Base-by-base conservation (phyloP, 2,888 invertebrate species). In the Drosophila demipolita region DNA sequence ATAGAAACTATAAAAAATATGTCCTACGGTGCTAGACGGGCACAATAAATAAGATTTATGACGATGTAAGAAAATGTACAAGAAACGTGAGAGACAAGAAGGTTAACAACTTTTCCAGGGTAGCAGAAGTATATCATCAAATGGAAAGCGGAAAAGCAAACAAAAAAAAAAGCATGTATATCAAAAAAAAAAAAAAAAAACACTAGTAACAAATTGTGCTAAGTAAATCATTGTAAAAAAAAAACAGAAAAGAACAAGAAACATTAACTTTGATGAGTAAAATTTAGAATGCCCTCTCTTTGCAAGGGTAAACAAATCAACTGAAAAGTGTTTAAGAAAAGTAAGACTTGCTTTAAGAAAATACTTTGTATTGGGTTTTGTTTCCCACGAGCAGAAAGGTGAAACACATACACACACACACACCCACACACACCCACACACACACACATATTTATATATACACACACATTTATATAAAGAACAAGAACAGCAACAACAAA, bases 11-110 rank as follows among this genome's bases (percentile, higher is more conserved):
- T 23, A 23, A 58, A 55, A 54, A 48, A 52, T 62, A 62, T 73
- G 53, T 70, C 69, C 66, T 73, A 60, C 35, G 75, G 70, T 78
- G 74, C 70, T 78, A 64, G 66, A 48, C 45, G 78, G 69, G 73
- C 80, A 80, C 64, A 53, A 66, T 65, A 67, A 80, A 54, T 59
- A 48, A 57, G 6, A 59, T 49, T 23, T 35, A 57, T 32, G 33
- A 36, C 29, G 23, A 60, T 38, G 58, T 62, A 15, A 40, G 52
- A 9, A 61, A 40, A 65, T 53, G 55, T 57, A 26, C 29, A 38
- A 45, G 23, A 53, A 83, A 78, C 69, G 67, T 61, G 55, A 59
- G 55, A 52, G 66, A 59, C 29, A 55, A 20, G 23, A n/a, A 45
- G 5, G 38, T 26, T 26, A 58, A 53, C 32, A 12, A 35, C 52